Evolutionary conservation across 1,140 invertebrate genomes (phyloP).

Genomic region (Cydia fagiglandana): DNA sequence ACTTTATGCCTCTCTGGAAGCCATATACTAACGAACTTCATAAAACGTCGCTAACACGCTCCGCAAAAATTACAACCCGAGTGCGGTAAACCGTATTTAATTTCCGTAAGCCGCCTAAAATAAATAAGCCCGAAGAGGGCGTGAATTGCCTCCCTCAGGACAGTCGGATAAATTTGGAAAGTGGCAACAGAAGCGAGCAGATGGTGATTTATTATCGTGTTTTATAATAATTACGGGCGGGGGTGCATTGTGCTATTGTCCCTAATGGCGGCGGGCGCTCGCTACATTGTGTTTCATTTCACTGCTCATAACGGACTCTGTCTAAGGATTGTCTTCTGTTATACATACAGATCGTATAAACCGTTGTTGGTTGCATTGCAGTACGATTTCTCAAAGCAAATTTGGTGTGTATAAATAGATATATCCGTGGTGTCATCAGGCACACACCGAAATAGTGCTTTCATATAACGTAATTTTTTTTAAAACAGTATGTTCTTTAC

Average conservation of each 20-base stretch:
- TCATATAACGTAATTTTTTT: too few relatives aligned
- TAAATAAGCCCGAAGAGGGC: slow-evolving; percentile 64
- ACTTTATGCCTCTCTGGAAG: slow-evolving; percentile 37
- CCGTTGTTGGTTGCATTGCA: not conserved
- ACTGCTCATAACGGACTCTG: slow-evolving; percentile 43
- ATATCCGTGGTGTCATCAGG: not conserved
- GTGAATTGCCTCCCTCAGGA: slow-evolving; percentile 54
- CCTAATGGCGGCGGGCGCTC: slow-evolving; percentile 44
- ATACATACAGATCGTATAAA: not conserved
- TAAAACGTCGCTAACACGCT: slow-evolving; percentile 41
- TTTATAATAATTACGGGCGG: slow-evolving; percentile 71
- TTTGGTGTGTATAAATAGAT: not conserved
- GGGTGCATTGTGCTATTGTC: slow-evolving; percentile 50
- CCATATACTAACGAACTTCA: slow-evolving; percentile 37
- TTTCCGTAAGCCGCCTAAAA: slow-evolving; percentile 66
- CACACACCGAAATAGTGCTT: too few relatives aligned
- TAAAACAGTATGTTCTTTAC: too few relatives aligned
- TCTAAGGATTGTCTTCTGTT: slow-evolving; percentile 26
- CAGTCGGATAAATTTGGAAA: slow-evolving; percentile 66
- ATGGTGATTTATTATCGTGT: slow-evolving; percentile 75
- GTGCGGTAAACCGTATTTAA: slow-evolving; percentile 58
- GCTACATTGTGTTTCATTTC: slow-evolving; percentile 48
- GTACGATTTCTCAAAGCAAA: not conserved
- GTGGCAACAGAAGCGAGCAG: slow-evolving; percentile 66
- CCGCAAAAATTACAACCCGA: slow-evolving; percentile 48